These are phyloP conservation scores for Drosophila teissieri DNA, from an alignment of 1,140 invertebrate genomes.

Conservation along the genomic window DNA sequence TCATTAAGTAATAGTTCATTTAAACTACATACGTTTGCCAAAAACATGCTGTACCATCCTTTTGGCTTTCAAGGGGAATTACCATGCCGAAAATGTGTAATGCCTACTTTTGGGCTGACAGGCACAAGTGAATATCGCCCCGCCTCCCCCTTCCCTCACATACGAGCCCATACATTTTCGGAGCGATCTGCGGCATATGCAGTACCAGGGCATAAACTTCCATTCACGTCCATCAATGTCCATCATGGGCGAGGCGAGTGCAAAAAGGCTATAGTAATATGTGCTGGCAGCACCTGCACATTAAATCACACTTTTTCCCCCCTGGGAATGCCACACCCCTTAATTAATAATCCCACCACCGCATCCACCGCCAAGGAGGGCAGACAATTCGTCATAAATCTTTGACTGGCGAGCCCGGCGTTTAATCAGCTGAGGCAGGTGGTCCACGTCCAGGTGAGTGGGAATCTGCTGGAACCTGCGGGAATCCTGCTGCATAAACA, in stretches of 20 bases:
- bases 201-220: constrained; percentile 27
- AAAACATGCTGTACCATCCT: no score
- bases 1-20: no score
- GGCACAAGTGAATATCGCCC: no score
- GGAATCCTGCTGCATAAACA: constrained; percentile 33
- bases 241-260: constrained; percentile 19
- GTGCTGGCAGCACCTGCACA: constrained; percentile 47
- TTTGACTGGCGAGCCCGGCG: constrained; percentile 18
- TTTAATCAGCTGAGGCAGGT: constrained; percentile 29
- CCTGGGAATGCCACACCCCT: not conserved
- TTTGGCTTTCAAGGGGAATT: no score
- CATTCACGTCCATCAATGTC: constrained; percentile 55
- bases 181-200: constrained; percentile 25
- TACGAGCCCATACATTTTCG: constrained; percentile 5
- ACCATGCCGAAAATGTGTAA: not conserved
- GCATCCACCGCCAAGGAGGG: not conserved
- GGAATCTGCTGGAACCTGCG: not conserved
- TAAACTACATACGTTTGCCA: no score
- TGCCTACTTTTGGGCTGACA: constrained; percentile 2
- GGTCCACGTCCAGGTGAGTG: not conserved
- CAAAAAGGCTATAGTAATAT: constrained; percentile 38
- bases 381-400: constrained; percentile 48
- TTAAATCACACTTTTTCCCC: constrained; percentile 44
- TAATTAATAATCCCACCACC: constrained; percentile 29
- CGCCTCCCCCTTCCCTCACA: no score